Conservation (phyloP, 30 jellyfish, hydroid and myxozoan genomes). For the Haliclystus octoradiatus region DNA sequence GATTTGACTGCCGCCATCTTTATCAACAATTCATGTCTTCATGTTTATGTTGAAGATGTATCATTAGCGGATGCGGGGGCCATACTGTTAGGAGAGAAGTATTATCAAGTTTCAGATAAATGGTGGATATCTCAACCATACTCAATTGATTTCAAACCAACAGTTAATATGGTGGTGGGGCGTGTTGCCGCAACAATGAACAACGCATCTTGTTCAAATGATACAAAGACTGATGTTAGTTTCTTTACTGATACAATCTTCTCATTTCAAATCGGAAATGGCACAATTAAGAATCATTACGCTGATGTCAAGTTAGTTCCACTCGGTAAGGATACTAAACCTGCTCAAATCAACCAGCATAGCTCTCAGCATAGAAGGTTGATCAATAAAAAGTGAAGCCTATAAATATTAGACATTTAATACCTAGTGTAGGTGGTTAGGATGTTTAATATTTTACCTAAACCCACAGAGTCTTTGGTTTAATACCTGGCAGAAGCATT, state of each 20-base stretch:
- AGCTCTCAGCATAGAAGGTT: no score
- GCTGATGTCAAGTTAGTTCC: constrained; percentile 1
- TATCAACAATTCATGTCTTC: constrained; percentile 7
- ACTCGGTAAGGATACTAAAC: no score
- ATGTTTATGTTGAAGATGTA: background rate
- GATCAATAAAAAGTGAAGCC: no score
- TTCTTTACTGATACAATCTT: constrained; percentile 1
- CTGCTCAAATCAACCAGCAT: no score
- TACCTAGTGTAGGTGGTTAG: no score
- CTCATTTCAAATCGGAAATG: background rate
- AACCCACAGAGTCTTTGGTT: no score
- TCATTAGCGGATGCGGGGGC: constrained; percentile 7
- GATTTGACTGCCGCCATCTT: background rate
- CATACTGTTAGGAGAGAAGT: background rate
- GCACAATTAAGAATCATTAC: background rate
- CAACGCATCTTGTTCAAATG: background rate
- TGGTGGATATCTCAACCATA: background rate
- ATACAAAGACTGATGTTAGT: background rate
- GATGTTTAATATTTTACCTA: no score
- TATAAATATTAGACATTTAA: no score
- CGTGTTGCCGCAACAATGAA: background rate
- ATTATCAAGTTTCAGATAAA: background rate
- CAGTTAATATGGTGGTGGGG: background rate
- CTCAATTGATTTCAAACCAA: background rate
- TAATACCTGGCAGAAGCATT: no score